phyloP scores from a whole-genome alignment of 1,140 invertebrate species.

The Drosophila truncata region DNA sequence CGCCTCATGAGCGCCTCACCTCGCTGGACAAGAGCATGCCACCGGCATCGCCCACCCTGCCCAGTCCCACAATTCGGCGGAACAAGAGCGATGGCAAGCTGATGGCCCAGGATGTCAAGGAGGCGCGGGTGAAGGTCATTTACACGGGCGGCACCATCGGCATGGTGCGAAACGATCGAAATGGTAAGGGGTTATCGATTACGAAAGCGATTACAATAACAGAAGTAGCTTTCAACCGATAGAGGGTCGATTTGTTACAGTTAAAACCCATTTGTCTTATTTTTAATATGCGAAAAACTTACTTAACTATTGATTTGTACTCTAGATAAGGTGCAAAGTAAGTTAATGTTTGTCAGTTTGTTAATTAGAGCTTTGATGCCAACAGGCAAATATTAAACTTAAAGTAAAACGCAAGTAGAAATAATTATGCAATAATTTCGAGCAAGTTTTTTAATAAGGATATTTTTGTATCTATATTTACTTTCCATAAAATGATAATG shows the following conservation, averaged over 20 bases:
- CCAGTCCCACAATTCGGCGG: conserved; percentile 61
- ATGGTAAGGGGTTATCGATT: conserved; percentile 87
- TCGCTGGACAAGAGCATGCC: conserved; percentile 44
- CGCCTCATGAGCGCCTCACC: conserved; percentile 13
- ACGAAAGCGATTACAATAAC: too few relatives aligned
- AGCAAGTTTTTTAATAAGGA: not conserved
- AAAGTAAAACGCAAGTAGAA: not conserved
- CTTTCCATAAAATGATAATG: not conserved
- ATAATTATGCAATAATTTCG: not conserved
- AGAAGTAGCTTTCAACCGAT: too few relatives aligned
- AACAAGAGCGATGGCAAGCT: conserved; percentile 76
- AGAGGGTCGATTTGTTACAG: too few relatives aligned
- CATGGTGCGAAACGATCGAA: conserved; percentile 91
- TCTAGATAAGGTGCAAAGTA: not conserved
- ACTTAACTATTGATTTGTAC: not conserved
- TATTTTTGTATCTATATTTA: not conserved
- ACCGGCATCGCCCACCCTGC: conserved; percentile 57
- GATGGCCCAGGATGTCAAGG: conserved; percentile 72
- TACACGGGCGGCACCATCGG: conserved; percentile 96
- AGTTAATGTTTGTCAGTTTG: not conserved
- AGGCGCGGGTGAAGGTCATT: conserved; percentile 90
- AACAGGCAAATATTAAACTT: not conserved
- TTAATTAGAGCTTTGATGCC: not conserved
- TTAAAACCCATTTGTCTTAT: too few relatives aligned
- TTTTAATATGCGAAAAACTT: not conserved